Conservation (phyloP, 2,888 invertebrate species). For the Hecatera dysodea region DNA sequence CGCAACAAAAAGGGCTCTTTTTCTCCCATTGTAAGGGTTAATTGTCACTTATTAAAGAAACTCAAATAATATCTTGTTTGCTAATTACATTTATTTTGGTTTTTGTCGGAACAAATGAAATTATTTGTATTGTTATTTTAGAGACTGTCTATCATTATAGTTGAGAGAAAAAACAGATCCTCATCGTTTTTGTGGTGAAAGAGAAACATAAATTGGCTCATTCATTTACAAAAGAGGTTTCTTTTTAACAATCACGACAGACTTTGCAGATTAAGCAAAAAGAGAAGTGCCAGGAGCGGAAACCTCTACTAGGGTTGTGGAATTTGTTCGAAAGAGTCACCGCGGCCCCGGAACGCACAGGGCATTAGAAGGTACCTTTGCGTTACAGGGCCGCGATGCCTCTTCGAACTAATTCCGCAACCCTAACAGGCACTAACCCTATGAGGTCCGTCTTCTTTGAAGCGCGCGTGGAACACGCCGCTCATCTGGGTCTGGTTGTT, state of each 20-base stretch:
- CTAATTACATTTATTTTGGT: slow-evolving; percentile 49
- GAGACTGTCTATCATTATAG: slow-evolving; percentile 33
- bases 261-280: slow-evolving; percentile 7
- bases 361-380: too few species aligned
- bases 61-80: slow-evolving; percentile 52
- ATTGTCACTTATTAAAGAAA: slow-evolving; percentile 69
- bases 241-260: slow-evolving; percentile 6
- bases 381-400: too few species aligned
- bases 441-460: too few species aligned
- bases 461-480: too few species aligned
- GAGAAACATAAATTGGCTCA: slow-evolving; percentile 22
- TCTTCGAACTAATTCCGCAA: too few species aligned
- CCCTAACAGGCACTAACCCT: too few species aligned
- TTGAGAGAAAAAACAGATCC: slow-evolving; percentile 9
- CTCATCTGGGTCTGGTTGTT: too few species aligned
- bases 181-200: slow-evolving; percentile 8
- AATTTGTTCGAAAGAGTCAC: too few species aligned
- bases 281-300: background rate
- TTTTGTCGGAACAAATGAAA: slow-evolving; percentile 36
- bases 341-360: too few species aligned
- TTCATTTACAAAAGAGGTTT: slow-evolving; percentile 21
- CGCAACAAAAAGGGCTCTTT: slow-evolving; percentile 74
- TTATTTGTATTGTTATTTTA: slow-evolving; percentile 29
- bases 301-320: too few species aligned
- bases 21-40: slow-evolving; percentile 70